These are phyloP conservation scores for Muntiacus muntjak DNA, from an alignment of 2,113 vertebrate species.

Conservation along the genomic window DNA sequence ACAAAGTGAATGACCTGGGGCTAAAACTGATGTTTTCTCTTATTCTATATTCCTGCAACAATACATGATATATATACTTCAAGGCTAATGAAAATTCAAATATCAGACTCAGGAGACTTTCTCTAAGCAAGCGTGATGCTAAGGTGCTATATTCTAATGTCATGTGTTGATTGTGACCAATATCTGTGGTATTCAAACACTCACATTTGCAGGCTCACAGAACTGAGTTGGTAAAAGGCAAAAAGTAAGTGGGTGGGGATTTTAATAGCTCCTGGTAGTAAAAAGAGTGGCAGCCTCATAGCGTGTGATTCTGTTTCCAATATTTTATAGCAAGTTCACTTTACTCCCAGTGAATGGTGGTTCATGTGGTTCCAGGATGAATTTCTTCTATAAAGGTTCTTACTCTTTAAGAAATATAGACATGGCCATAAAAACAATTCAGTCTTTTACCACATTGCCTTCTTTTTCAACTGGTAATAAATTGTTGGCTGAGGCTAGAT, in stretches of 20 bases:
- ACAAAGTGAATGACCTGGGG: not conserved
- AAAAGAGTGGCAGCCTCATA: conserved; percentile 44
- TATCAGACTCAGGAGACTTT: not conserved
- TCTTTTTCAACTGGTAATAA: conserved; percentile 76
- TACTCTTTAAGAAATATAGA: conserved; percentile 71
- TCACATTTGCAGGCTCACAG: not conserved
- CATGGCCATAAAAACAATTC: conserved; percentile 74
- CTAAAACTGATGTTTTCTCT: not conserved
- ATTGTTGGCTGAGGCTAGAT: conserved; percentile 68
- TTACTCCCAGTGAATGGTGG: conserved; percentile 56
- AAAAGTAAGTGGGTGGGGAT: conserved; percentile 23
- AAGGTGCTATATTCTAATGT: not conserved
- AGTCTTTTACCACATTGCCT: conserved; percentile 74
- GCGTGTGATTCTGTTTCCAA: conserved; percentile 66
- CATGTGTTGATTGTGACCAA: not conserved
- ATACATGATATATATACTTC: not conserved
- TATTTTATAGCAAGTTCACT: conserved; percentile 70
- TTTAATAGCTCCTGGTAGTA: conserved; percentile 50
- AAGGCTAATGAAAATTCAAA: not conserved
- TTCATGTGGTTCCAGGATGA: conserved; percentile 62
- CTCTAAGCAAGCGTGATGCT: not conserved
- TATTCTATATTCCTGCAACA: not conserved
- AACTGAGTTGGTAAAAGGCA: conserved; percentile 11
- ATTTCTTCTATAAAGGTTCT: conserved; percentile 76
- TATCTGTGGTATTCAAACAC: not conserved